Evolutionary conservation across 92 coral and sea anemone species (phyloP).

Genomic region (Umimayanthus kanabou): DNA sequence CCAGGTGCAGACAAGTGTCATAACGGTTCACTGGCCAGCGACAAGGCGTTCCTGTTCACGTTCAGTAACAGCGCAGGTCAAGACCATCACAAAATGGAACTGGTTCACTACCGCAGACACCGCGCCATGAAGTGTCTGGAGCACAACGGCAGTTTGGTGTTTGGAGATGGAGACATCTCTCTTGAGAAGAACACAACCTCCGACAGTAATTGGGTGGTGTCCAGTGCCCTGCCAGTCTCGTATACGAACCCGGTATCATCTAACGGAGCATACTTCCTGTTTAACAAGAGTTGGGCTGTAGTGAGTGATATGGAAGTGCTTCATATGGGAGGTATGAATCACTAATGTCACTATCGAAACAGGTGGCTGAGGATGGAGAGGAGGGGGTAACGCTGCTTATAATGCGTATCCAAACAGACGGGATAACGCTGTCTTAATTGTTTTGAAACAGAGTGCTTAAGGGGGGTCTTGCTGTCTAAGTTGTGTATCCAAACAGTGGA

Average conservation of each 20-base stretch:
- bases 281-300: constrained; percentile 7
- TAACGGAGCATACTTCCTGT: constrained; percentile 5
- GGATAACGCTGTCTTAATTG: no score
- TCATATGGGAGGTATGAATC: constrained; percentile 19
- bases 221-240: constrained; percentile 15
- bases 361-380: no score
- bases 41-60: constrained; percentile 35
- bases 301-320: constrained; percentile 26
- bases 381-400: no score
- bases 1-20: neutral
- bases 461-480: no score
- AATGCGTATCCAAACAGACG: no score
- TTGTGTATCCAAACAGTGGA: no score
- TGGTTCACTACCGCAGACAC: neutral
- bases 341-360: no score
- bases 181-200: neutral
- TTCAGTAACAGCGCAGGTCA: constrained; percentile 19
- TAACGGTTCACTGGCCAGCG: neutral
- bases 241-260: neutral
- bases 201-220: neutral
- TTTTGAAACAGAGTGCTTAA: no score
- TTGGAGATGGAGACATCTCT: constrained; percentile 20
- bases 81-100: neutral
- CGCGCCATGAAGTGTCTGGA: constrained; percentile 33
- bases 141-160: neutral